A percentile compares a stretch with the other conserved stretches of the same genome.
Evolutionary conservation across 1,140 invertebrate species (phyloP).

Genomic region (Archivesica marissinica): DNA sequence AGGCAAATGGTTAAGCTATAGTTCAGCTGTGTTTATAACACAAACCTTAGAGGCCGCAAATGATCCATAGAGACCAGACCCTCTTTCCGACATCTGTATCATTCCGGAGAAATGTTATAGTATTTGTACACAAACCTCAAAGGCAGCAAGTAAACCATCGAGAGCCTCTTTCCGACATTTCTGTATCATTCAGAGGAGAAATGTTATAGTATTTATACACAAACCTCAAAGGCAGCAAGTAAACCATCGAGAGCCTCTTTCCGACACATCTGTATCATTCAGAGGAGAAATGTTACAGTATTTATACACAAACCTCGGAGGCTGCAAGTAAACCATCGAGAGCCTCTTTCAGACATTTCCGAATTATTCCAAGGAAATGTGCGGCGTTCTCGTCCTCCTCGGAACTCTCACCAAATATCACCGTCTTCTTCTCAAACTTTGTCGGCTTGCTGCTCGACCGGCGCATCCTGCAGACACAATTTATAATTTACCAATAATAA

Average conservation of each 20-base stretch:
- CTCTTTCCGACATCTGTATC: too few species aligned
- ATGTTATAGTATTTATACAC: too few species aligned
- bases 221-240: slow-evolving; percentile 81
- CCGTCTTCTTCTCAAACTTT: slow-evolving; percentile 79
- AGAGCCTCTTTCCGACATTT: slow-evolving; percentile 76
- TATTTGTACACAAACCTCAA: slow-evolving; percentile 83
- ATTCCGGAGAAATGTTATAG: too few species aligned
- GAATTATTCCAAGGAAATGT: slow-evolving; percentile 77
- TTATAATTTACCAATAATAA: too few species aligned
- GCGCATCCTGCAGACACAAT: slow-evolving; percentile 67
- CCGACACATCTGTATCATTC: slow-evolving; percentile 72
- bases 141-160: slow-evolving; percentile 79
- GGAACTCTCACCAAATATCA: slow-evolving; percentile 78
- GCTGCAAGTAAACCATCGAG: slow-evolving; percentile 79
- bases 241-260: slow-evolving; percentile 80
- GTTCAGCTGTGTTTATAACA: too few species aligned
- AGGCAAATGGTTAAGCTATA: too few species aligned
- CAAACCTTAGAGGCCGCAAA: too few species aligned
- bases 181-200: slow-evolving; percentile 77
- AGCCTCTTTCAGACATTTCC: slow-evolving; percentile 75
- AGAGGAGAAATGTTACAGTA: slow-evolving; percentile 74
- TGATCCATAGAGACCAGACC: too few species aligned
- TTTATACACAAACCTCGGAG: slow-evolving; percentile 81
- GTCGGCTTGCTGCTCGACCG: slow-evolving; percentile 69
- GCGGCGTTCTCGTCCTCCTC: slow-evolving; percentile 67